A percentile compares a stretch with the other conserved stretches of the same genome.
Evolutionary conservation across 2,888 invertebrate genomes (phyloP).

Genomic region (Acheta domesticus): DNA sequence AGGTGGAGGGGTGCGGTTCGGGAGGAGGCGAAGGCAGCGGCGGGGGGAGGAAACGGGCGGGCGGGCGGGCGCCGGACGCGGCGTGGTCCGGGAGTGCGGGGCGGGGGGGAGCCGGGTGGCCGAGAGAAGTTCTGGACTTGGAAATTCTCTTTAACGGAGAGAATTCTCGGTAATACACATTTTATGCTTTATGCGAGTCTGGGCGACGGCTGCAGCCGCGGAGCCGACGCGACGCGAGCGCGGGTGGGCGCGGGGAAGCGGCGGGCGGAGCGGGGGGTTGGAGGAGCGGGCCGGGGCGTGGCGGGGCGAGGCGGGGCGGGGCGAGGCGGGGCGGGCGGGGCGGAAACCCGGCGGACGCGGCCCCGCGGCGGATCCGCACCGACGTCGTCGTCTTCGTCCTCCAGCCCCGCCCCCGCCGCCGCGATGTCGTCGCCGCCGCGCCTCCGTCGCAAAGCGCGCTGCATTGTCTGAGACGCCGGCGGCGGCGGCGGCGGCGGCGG

Average conservation of each 20-base stretch:
- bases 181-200: background rate
- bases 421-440: too few relatives aligned
- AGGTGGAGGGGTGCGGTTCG: background rate
- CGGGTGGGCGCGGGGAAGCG: background rate
- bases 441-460: background rate
- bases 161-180: slow-evolving; percentile 18
- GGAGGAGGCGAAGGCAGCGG: background rate
- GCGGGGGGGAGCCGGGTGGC: background rate
- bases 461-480: slow-evolving; percentile 9
- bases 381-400: too few relatives aligned
- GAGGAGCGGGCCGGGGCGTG: background rate
- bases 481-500: too few relatives aligned
- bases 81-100: background rate
- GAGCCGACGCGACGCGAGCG: background rate
- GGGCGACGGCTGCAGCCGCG: too few relatives aligned
- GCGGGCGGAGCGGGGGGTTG: background rate
- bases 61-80: background rate
- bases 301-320: background rate
- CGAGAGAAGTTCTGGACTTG: slow-evolving; percentile 18
- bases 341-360: background rate
- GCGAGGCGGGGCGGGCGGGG: background rate
- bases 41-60: background rate
- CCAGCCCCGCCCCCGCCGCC: too few relatives aligned
- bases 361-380: background rate
- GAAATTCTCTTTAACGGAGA: slow-evolving; percentile 5